Percentiles rank a stretch among this genome's conserved stretches.
Evolutionary conservation across 2,113 vertebrate species (phyloP).

Genomic region (Cettia cetti): DNA sequence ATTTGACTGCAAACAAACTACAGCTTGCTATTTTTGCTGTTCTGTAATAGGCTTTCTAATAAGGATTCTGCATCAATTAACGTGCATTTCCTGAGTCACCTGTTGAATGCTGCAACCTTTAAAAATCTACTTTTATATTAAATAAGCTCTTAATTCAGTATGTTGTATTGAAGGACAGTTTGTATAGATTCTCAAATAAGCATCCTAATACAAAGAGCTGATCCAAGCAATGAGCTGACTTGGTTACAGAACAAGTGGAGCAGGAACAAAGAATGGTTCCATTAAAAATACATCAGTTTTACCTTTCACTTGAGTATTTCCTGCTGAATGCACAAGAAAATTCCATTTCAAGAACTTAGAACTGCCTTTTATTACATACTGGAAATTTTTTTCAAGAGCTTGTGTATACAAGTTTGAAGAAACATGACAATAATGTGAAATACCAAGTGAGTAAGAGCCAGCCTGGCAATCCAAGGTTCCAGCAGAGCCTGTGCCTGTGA

Average conservation of each 20-base stretch:
- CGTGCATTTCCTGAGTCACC: background rate
- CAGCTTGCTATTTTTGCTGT: background rate
- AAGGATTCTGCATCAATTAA: background rate
- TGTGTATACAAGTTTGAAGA: slow-evolving; percentile 5
- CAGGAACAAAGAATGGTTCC: background rate
- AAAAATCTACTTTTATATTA: background rate
- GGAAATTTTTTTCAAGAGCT: background rate
- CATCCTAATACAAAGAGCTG: background rate
- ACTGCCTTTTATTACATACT: slow-evolving; percentile 45
- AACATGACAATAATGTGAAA: background rate
- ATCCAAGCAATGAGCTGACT: background rate
- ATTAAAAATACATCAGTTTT: background rate
- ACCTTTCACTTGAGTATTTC: background rate
- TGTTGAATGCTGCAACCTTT: background rate
- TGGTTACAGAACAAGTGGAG: background rate
- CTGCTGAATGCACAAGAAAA: slow-evolving; percentile 21
- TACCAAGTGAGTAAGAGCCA: background rate
- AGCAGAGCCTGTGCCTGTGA: background rate
- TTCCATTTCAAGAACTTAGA: background rate
- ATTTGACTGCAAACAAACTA: background rate
- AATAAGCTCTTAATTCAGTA: background rate
- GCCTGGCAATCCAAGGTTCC: background rate
- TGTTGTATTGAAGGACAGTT: background rate
- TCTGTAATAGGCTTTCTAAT: background rate
- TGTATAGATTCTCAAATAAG: background rate